phyloP scores from a whole-genome alignment of 2,888 invertebrate genomes.

The Polylopha cassiicola region DNA sequence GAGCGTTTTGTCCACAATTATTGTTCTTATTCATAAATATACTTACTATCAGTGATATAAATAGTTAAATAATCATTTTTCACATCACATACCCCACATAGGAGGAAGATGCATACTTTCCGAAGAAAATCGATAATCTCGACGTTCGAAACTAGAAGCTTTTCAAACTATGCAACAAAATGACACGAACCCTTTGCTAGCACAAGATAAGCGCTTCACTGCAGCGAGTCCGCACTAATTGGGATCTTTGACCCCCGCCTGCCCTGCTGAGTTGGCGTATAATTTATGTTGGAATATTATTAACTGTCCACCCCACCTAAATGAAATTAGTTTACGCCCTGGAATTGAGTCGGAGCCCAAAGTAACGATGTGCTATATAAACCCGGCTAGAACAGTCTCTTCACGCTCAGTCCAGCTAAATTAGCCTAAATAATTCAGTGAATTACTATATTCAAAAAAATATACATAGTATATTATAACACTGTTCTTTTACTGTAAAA shows the following conservation, averaged over 20 bases:
- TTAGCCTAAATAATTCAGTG: slow-evolving; percentile 6
- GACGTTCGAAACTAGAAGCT: too few species aligned
- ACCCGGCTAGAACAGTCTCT: slow-evolving; percentile 8
- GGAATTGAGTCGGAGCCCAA: slow-evolving; percentile 22
- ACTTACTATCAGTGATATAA: too few species aligned
- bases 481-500: too few species aligned
- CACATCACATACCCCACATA: too few species aligned
- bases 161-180: too few species aligned
- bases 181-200: slow-evolving; percentile 9
- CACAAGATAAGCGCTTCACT: slow-evolving; percentile 17
- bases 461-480: too few species aligned
- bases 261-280: slow-evolving; percentile 11
- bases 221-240: slow-evolving; percentile 23
- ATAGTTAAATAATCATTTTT: too few species aligned
- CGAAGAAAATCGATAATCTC: too few species aligned
- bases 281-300: slow-evolving; percentile 26
- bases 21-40: too few species aligned
- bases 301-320: slow-evolving; percentile 26
- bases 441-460: too few species aligned
- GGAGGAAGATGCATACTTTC: too few species aligned
- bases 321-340: slow-evolving; percentile 29
- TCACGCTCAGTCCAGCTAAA: slow-evolving; percentile 16
- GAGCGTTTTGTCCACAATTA: too few species aligned
- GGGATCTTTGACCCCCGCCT: slow-evolving; percentile 20
- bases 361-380: slow-evolving; percentile 1